Evolutionary conservation across 1,140 invertebrate species (phyloP), one percentile per base, ranked within the genome.

Genomic region (Cyrtorhinus lividipennis): DNA sequence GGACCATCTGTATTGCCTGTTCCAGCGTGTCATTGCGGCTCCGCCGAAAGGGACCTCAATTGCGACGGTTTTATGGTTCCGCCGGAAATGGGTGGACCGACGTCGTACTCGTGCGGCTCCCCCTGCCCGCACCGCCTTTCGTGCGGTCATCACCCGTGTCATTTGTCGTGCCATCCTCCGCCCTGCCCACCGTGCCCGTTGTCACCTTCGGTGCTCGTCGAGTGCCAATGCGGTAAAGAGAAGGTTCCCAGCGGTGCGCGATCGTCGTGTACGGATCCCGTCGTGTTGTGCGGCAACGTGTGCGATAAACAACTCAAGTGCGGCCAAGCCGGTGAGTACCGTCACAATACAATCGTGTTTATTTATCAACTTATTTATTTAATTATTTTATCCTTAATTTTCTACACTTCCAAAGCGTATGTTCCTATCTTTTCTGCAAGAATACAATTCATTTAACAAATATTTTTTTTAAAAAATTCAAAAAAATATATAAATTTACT

Each of bases 151-250:
- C 92, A 95, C 74, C 78, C 78, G 53, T 95, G 92, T 72, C 71
- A 77, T 58, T 74, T 78, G 64, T 70, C 72, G 0, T 95, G 91
- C 72, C 91, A 94, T 73, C 71, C 77, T 25, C 86, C 63, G 2
- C 45, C 61, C 13, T 80, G 78, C 65, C 62, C 67, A 2, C 69
- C 76, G 2, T 93, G 90, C 72, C 71, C 74, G 10, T 74, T 83
- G 25, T 79, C 79, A 65, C 81, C 85, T 0, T 77, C 81, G 13
- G 69, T 76, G 22, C 79, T 94, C 10, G 82, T 75, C 5, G 78
- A 77, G n/a, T 98, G 94, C 73, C 88, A 84, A 0, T 98, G 94
- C 74, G 90, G 88, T 0, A 84, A 90, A 73, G 87, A 80, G 3
- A 69, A 71, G 63, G 74, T 73, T 64, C 75, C 73, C 67, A 69